phyloP scores from a whole-genome alignment of 2,113 vertebrate species.

The Colaptes auratus region DNA sequence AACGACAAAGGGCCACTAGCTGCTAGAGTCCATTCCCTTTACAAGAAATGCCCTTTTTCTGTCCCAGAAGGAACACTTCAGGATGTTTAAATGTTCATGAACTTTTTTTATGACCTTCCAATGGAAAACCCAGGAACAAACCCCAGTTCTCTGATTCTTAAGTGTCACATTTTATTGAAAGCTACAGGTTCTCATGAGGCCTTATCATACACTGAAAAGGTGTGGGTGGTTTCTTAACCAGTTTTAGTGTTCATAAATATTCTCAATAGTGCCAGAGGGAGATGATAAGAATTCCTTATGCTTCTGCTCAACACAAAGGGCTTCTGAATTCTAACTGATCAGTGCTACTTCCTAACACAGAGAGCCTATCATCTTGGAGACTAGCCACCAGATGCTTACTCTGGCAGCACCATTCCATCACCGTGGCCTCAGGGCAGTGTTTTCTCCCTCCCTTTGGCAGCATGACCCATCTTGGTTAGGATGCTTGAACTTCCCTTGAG shows the following conservation, averaged over 20 bases:
- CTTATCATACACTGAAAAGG: not conserved
- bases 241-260: slow-evolving; percentile 50
- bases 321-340: slow-evolving; percentile 15
- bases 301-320: not conserved
- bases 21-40: not conserved
- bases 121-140: slow-evolving; percentile 11
- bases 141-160: not conserved
- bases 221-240: slow-evolving; percentile 43
- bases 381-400: not conserved
- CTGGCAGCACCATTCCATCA: not conserved
- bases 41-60: not conserved
- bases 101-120: not conserved
- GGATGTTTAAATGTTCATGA: not conserved
- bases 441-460: not conserved
- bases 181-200: not conserved
- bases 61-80: not conserved
- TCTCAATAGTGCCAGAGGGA: slow-evolving; percentile 23
- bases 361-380: not conserved
- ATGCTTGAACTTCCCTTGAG: not conserved
- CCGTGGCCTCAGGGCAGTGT: not conserved
- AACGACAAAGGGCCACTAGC: not conserved
- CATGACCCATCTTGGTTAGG: not conserved
- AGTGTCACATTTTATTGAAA: not conserved
- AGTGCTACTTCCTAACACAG: not conserved
- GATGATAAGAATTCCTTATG: slow-evolving; percentile 1